Evolutionary conservation across 1,140 invertebrate species (phyloP), one percentile per base, ranked within the genome.

Genomic region (Aricia agestis): DNA sequence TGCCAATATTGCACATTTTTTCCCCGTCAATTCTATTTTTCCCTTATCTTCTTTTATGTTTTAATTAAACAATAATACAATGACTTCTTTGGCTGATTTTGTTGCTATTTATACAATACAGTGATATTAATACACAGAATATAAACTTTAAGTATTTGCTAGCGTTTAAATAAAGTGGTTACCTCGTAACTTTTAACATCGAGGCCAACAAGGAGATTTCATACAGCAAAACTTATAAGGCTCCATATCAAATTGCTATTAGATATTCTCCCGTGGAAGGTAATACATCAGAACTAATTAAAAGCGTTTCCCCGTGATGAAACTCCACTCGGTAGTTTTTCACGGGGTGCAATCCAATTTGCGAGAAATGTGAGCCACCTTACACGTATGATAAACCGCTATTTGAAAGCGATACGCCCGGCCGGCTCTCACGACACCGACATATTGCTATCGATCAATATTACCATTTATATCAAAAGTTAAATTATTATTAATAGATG

Each of bases 361-460:
- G 73, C 67, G 74, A 76, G 76, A 78, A 76, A 61, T 66, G 61
- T 68, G 76, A 77, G 83, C 79, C 74, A 78, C 75, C 74, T 76
- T 65, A 66, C 73, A 79, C 73, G 72, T 78, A 82, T 79, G 78
- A 82, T 82, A 80, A 79, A 81, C 78, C 76, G 72, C 74, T 70
- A 74, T 81, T 76, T 76, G 18, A 57, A 71, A 63, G 18, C 69
- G 66, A 76, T 74, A 71, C 75, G 66, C 72, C 67, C 42, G 19
- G 41, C 58, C 52, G 58, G 76, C 69, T 75, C 73, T 52, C 76
- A 78, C 61, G 66, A 69, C 69, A 76, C 67, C 72, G 78, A 72
- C 72, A 72, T 70, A 80, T 80, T 83, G 78, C 75, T 75, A 82
- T 84, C 82, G 81, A 85, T 83, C 83, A 82, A 81, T 82, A 81